phyloP scores from a whole-genome alignment of 2,888 invertebrate genomes.

The Copidosoma aretas region DNA sequence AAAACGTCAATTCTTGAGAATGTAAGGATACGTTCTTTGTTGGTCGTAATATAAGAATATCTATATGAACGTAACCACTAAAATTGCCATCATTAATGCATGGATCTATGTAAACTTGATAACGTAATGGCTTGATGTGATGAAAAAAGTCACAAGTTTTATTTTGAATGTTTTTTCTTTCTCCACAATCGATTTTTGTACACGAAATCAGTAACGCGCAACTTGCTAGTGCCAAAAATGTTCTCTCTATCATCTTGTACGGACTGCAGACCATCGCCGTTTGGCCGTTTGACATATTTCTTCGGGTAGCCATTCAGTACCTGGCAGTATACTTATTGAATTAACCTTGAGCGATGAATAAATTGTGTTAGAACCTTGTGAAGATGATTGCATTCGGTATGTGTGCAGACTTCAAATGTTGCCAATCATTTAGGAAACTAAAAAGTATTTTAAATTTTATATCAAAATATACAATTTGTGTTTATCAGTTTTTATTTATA shows the following conservation, averaged over 20 bases:
- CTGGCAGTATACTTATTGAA: constrained; percentile 36
- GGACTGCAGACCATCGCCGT: constrained; percentile 29
- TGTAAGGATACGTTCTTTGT: constrained; percentile 36
- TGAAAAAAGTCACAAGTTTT: constrained; percentile 12
- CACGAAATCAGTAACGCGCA: constrained; percentile 7
- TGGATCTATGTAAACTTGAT: constrained; percentile 37
- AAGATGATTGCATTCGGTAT: constrained; percentile 26
- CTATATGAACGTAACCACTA: constrained; percentile 35
- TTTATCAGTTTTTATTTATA: no score
- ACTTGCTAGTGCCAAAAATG: not conserved
- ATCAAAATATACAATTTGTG: no score
- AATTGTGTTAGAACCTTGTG: constrained; percentile 27
- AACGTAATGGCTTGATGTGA: constrained; percentile 22
- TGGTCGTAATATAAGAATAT: constrained; percentile 26
- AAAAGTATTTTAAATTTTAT: not conserved
- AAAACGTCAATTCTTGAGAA: constrained; percentile 27
- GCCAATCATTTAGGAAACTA: not conserved
- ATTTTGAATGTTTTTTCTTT: constrained; percentile 5
- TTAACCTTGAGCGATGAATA: constrained; percentile 37
- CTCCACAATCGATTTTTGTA: constrained; percentile 18
- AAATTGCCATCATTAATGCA: constrained; percentile 37
- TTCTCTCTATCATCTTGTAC: constrained; percentile 30
- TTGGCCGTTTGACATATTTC: constrained; percentile 36
- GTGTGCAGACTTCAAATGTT: constrained; percentile 9
- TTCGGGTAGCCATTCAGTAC: constrained; percentile 20